These are phyloP conservation scores for Casuarius casuarius DNA, from an alignment of 2,113 vertebrate genomes.

Conservation along the genomic window DNA sequence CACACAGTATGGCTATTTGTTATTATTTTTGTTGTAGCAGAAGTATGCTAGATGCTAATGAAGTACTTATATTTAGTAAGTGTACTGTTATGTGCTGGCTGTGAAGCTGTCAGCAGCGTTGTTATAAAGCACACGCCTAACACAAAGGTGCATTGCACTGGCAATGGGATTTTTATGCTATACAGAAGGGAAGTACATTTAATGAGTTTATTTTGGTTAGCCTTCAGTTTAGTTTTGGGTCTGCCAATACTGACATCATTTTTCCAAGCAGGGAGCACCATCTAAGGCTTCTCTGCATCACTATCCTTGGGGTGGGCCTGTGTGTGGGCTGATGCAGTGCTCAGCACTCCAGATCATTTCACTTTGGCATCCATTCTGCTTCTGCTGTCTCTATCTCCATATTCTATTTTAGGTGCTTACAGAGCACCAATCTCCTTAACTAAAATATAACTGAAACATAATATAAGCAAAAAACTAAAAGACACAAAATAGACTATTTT, in stretches of 20 bases:
- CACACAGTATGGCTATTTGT: constrained; percentile 25
- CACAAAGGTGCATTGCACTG: not conserved
- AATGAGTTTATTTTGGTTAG: constrained; percentile 63
- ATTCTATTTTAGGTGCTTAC: constrained; percentile 64
- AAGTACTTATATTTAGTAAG: constrained; percentile 58
- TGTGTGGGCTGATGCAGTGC: constrained; percentile 63
- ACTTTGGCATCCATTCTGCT: constrained; percentile 65
- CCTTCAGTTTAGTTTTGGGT: constrained; percentile 3
- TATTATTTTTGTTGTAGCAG: constrained; percentile 45
- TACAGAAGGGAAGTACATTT: constrained; percentile 17
- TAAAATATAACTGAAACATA: constrained; percentile 57
- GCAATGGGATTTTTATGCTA: not conserved
- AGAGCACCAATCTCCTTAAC: constrained; percentile 47
- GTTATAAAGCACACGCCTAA: constrained; percentile 28
- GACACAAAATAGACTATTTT: constrained; percentile 43
- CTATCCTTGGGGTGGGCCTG: constrained; percentile 51
- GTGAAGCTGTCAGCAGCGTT: not conserved
- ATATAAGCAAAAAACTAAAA: constrained; percentile 43
- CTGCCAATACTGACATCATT: constrained; percentile 68
- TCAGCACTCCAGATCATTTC: constrained; percentile 69
- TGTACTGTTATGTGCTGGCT: not conserved
- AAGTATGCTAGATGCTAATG: constrained; percentile 49
- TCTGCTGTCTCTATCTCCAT: constrained; percentile 60
- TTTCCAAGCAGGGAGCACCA: constrained; percentile 63
- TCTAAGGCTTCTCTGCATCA: constrained; percentile 60